A percentile compares a stretch with the other conserved stretches of the same genome.
phyloP scores from a whole-genome alignment of 2,797 vertebrate genomes.

The Micropoecilia bifurca region DNA sequence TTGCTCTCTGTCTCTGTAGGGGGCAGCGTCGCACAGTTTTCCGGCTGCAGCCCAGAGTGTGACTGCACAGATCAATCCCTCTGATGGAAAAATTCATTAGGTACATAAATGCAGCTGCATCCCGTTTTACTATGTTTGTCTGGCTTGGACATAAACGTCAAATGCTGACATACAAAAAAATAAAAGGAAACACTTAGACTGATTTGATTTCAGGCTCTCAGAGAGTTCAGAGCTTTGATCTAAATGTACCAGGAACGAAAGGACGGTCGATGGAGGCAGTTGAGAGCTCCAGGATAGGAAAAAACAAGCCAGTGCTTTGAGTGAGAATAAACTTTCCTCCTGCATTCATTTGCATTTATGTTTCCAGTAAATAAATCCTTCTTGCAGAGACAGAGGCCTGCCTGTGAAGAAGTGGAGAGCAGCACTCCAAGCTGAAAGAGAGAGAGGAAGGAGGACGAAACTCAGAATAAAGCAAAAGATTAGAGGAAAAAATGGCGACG shows the following conservation, averaged over 20 bases:
- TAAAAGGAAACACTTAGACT: slow-evolving; percentile 9
- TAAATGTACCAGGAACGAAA: slow-evolving; percentile 17
- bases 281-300: no score
- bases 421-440: slow-evolving; percentile 3
- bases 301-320: slow-evolving; percentile 72
- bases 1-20: slow-evolving; percentile 66
- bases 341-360: slow-evolving; percentile 75
- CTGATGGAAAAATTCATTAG: slow-evolving; percentile 28
- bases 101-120: slow-evolving; percentile 35
- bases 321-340: slow-evolving; percentile 54
- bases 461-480: slow-evolving; percentile 46
- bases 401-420: slow-evolving; percentile 49
- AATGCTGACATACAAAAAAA: neutral
- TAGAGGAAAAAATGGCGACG: slow-evolving; percentile 24
- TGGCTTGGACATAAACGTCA: slow-evolving; percentile 20
- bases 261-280: slow-evolving; percentile 52
- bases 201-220: slow-evolving; percentile 21
- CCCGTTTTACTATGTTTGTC: slow-evolving; percentile 16
- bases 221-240: slow-evolving; percentile 25
- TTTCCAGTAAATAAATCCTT: slow-evolving; percentile 64
- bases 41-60: slow-evolving; percentile 13
- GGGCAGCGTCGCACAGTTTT: slow-evolving; percentile 74
- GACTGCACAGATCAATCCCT: slow-evolving; percentile 49
- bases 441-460: slow-evolving; percentile 45
- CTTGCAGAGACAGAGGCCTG: slow-evolving; percentile 59